phyloP scores from a whole-genome alignment of 2,888 invertebrate genomes.

The Drosophila picticornis region DNA sequence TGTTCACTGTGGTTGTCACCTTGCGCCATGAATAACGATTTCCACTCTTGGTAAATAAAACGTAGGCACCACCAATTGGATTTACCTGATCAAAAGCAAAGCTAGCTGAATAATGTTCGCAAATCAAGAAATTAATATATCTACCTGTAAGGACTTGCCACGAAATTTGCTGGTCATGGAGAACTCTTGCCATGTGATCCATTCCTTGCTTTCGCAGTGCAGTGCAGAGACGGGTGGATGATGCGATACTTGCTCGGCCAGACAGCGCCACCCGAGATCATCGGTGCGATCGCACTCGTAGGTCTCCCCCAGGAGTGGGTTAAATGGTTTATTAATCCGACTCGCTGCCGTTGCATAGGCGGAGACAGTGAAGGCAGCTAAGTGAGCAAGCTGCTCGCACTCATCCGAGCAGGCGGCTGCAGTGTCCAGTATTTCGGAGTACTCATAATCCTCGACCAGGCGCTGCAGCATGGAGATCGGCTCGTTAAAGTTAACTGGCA shows the following conservation, averaged over 20 bases:
- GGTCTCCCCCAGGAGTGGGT: slow-evolving; percentile 98
- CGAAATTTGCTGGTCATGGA: slow-evolving; percentile 99
- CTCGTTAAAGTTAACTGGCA: slow-evolving; percentile 99
- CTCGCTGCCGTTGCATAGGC: slow-evolving; percentile 93
- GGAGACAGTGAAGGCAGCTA: slow-evolving; percentile 98
- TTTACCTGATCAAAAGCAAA: slow-evolving; percentile 75
- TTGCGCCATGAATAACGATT: slow-evolving; percentile 99
- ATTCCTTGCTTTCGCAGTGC: slow-evolving; percentile 95
- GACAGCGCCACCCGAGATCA: slow-evolving; percentile 97
- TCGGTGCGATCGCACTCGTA: slow-evolving; percentile 98
- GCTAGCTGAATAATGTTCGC: not conserved
- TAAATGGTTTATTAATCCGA: slow-evolving; percentile 98
- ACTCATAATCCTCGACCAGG: slow-evolving; percentile 99
- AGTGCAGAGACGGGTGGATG: slow-evolving; percentile 99
- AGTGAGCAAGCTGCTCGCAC: slow-evolving; percentile 96
- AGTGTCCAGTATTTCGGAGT: slow-evolving; percentile 94
- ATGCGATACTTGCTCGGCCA: slow-evolving; percentile 99
- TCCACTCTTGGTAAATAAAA: slow-evolving; percentile 88
- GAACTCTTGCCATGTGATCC: slow-evolving; percentile 99
- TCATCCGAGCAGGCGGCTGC: slow-evolving; percentile 95
- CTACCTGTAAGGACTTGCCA: slow-evolving; percentile 97
- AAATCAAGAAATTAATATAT: slow-evolving; percentile 9
- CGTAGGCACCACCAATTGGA: slow-evolving; percentile 90
- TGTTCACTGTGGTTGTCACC: slow-evolving; percentile 99
- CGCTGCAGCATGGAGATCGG: slow-evolving; percentile 98